These are phyloP conservation scores for Caenorhabditis brenneri DNA, from an alignment of 1,140 invertebrate genomes.

Conservation along the genomic window DNA sequence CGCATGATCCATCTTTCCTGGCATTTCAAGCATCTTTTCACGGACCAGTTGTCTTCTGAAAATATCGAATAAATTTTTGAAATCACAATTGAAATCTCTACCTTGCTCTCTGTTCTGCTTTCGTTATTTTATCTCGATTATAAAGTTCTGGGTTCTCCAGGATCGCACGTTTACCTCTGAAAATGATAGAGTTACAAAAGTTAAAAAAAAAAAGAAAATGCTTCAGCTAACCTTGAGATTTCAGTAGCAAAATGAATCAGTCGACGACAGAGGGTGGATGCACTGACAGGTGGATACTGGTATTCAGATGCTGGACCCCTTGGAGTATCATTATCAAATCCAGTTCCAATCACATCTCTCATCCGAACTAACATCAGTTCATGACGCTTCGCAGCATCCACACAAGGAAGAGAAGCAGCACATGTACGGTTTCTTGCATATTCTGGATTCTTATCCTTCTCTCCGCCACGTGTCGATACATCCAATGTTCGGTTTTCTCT, in stretches of 20 bases:
- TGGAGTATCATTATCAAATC: conserved; percentile 72
- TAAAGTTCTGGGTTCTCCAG: conserved; percentile 84
- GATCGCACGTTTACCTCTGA: conserved; percentile 80
- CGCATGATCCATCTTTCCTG: conserved; percentile 91
- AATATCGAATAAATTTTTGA: background rate
- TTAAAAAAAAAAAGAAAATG: conserved; percentile 57
- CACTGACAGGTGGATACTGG: conserved; percentile 72
- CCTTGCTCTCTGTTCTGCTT: conserved; percentile 48
- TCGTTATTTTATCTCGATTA: conserved; percentile 74
- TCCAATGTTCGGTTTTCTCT: conserved; percentile 28
- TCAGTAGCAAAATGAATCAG: conserved; percentile 80
- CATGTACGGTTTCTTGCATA: conserved; percentile 54
- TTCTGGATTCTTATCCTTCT: conserved; percentile 50
- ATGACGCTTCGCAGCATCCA: conserved; percentile 82
- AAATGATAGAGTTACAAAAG: conserved; percentile 71
- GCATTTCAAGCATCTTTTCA: conserved; percentile 80
- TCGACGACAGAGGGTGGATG: conserved; percentile 77
- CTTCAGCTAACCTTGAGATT: conserved; percentile 72
- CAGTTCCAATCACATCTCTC: conserved; percentile 81
- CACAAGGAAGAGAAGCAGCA: conserved; percentile 76
- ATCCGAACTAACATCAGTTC: conserved; percentile 81
- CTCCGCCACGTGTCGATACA: conserved; percentile 36
- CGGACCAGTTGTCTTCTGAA: conserved; percentile 76
- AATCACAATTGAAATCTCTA: background rate
- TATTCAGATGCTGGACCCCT: background rate